Evolutionary conservation across 2,797 vertebrate species (phyloP).

Genomic region (Oreonectes daqikongensis): DNA sequence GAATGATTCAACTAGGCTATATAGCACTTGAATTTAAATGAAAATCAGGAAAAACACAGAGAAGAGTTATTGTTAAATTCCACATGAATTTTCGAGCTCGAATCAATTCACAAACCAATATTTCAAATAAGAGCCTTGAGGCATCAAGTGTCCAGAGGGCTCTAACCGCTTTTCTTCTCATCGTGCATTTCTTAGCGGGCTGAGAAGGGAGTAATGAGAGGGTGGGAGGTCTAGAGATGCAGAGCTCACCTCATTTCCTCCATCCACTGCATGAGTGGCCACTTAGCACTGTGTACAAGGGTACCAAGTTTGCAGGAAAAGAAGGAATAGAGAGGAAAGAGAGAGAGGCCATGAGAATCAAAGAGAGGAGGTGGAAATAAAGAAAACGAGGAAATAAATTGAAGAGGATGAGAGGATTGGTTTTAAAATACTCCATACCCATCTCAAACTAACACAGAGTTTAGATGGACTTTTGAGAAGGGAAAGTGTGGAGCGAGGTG

Average conservation of each 20-base stretch:
- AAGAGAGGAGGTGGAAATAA: conserved; percentile 32
- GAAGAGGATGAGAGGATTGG: conserved; percentile 48
- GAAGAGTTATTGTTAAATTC: conserved; percentile 1
- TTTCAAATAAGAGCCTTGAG: conserved; percentile 17
- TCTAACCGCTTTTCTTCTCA: conserved; percentile 33
- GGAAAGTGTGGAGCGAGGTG: conserved; percentile 47
- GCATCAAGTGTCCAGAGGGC: conserved; percentile 40
- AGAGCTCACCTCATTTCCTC: conserved; percentile 56
- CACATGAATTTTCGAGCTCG: conserved; percentile 2
- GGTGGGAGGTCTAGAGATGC: conserved; percentile 42
- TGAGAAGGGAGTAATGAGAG: conserved; percentile 44
- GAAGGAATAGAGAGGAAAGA: conserved; percentile 8
- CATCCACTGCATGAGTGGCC: conserved; percentile 49
- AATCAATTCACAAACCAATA: conserved; percentile 30
- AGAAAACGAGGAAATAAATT: conserved; percentile 31
- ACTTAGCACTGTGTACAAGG: conserved; percentile 50
- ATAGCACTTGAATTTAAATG: conserved; percentile 10
- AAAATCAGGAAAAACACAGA: conserved; percentile 24
- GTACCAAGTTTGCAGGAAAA: conserved; percentile 42
- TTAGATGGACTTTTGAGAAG: conserved; percentile 50
- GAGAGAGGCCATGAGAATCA: conserved; percentile 22
- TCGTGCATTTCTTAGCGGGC: conserved; percentile 19
- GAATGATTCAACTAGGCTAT: not conserved
- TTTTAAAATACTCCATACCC: conserved; percentile 43
- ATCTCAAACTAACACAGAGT: conserved; percentile 35